Evolutionary conservation across 2,888 invertebrate species (phyloP).

Genomic region (Sminthurides aquaticus): DNA sequence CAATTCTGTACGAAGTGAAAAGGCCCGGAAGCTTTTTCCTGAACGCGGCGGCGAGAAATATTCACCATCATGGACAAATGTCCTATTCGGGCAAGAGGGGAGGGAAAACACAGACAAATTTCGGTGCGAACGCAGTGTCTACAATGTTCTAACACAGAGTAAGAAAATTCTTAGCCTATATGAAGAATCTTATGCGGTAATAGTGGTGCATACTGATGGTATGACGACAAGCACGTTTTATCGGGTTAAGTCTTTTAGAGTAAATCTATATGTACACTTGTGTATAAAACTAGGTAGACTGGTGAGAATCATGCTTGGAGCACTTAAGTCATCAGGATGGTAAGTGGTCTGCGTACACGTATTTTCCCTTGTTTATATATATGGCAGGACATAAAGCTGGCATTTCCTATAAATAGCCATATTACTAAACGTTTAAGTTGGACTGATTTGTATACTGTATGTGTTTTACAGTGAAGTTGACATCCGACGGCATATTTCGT

Average conservation of each 20-base stretch:
- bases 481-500: constrained; percentile 77
- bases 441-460: background rate
- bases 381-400: background rate
- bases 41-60: constrained; percentile 61
- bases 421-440: background rate
- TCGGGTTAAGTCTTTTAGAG: too few species aligned
- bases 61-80: constrained; percentile 53
- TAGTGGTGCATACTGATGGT: too few species aligned
- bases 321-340: constrained; percentile 73
- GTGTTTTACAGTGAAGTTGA: constrained; percentile 63
- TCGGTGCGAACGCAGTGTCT: constrained; percentile 74
- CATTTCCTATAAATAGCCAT: background rate
- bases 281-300: constrained; percentile 67
- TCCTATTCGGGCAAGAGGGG: constrained; percentile 60
- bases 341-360: constrained; percentile 50
- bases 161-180: too few species aligned
- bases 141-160: constrained; percentile 65
- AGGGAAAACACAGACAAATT: constrained; percentile 62
- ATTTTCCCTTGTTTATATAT: too few species aligned
- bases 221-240: too few species aligned
- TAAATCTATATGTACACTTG: too few species aligned
- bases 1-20: constrained; percentile 18
- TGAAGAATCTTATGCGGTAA: too few species aligned
- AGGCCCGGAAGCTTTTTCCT: constrained; percentile 60
- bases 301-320: constrained; percentile 76